These are phyloP conservation scores for Aurelia sp. DNA, from an alignment of 30 jellyfish, hydroid and myxozoan genomes.

Conservation along the genomic window DNA sequence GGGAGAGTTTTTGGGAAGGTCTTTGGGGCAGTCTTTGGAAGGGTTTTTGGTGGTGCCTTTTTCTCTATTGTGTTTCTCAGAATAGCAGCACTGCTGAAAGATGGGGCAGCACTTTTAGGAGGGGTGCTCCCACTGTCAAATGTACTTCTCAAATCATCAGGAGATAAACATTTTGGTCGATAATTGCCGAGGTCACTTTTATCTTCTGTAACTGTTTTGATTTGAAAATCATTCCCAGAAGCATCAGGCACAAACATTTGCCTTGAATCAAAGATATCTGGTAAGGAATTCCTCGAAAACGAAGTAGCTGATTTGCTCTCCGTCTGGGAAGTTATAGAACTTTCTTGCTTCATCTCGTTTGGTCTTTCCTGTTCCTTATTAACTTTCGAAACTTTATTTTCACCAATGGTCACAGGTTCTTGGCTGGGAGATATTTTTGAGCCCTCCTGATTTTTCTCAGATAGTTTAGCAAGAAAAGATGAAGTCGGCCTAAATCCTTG, in stretches of 20 bases:
- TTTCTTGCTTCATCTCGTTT: too few relatives aligned
- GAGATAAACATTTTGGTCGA: conserved; percentile 40
- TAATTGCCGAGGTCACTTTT: conserved; percentile 13
- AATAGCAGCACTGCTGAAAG: conserved; percentile 23
- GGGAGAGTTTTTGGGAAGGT: conserved; percentile 29
- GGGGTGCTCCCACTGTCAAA: neutral
- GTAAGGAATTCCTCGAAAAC: too few relatives aligned
- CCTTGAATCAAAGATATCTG: too few relatives aligned
- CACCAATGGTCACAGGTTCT: too few relatives aligned
- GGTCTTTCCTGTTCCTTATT: too few relatives aligned
- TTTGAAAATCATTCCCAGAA: neutral
- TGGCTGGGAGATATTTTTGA: too few relatives aligned
- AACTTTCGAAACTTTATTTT: too few relatives aligned
- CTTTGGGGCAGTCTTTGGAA: conserved; percentile 30
- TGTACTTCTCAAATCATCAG: conserved; percentile 41
- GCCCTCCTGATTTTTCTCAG: neutral
- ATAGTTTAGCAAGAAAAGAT: neutral
- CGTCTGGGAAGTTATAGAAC: too few relatives aligned
- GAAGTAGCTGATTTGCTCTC: too few relatives aligned
- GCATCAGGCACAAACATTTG: neutral
- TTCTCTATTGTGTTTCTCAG: conserved; percentile 11
- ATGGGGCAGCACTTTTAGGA: neutral
- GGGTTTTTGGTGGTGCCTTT: conserved; percentile 34
- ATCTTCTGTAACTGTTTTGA: too few relatives aligned
- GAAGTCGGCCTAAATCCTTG: conserved; percentile 23